Evolutionary conservation across 2,888 invertebrate genomes (phyloP), one percentile per base, ranked within the genome.

Genomic region (Caenorhabditis virilis): DNA sequence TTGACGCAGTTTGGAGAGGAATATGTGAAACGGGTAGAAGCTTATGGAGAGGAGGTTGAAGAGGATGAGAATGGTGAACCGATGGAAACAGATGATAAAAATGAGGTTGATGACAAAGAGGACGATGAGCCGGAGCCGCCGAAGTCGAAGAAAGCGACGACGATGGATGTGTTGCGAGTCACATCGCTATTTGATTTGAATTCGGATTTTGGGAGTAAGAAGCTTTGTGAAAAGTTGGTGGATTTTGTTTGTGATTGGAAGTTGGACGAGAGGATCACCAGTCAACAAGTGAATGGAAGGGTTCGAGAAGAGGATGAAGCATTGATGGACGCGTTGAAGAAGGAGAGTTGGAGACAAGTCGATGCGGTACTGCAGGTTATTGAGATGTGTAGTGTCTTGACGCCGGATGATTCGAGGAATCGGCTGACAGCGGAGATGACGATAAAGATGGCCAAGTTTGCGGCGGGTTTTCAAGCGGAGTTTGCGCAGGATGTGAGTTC

Each of bases 401-500:
- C 58, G 25, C 20, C 5, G 22, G 23, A 2, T 3, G 15, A 45
- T 7, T 11, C 5, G 26, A 13, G 2, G 7, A 23, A 22, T 25
- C 43, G 26, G 35, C 25, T 61, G 7, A 58, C 53, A 0, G 49
- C 47, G 2, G 18, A 30, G 18, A 59, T 60, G 38, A 41, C 56
- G 13, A 42, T 58, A 2, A 53, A 52, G 9, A 45, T 67, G n/a
- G 48, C 48, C 3, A 20, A 27, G 5, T 67, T 67, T 43, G 54
- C 53, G 0, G 58, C 67, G 1, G 20, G 49, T 18, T 67, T 67
- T 43, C 58, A 62, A 22, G 57, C 61, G 35, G 25, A 42, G 0
- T 67, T 62, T 42, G 47, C 55, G 6, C 61, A 58, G 48, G 58
- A 67, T 33, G 67, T 67, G 7, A 36, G 54, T 23, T 13, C 5